Base-by-base conservation (phyloP, 2,888 invertebrate species). In the Brachyopa scutellaris region DNA sequence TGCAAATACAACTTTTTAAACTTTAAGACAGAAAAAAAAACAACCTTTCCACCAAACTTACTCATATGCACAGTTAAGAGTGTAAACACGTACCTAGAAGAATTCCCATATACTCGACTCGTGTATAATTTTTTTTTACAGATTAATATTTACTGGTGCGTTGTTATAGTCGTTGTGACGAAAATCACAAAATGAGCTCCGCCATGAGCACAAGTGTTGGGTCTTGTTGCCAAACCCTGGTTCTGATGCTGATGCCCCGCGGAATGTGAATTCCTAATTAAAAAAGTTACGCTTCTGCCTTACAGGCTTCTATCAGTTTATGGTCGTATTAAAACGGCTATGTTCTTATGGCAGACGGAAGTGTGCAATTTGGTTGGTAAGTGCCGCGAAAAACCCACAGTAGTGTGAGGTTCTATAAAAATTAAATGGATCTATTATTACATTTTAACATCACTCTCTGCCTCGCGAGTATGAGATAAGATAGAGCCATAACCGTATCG, bases 201-300 rank as follows among this genome's bases (percentile, higher is more conserved):
- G 23, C 59, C 11, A 67, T 67, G 53, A 45, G 23, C 13, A 67
- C 40, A 67, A 55, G 40, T 53, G 40, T 33, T 61, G 38, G 29
- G 31, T 15, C 61, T 51, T 38, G 40, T 13, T 40, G 29, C 29
- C 29, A 45, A 62, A 17, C 19, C 5, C 2, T 19, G 21, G 23
- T 51, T 49, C 49, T 49, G 26, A 26, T 26, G 6, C 36, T 19
- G 15, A 73, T 66, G 29, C 15, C 31, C 5, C 26, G 42, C 26
- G 59, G 15, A 51, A 42, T 42, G 74, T 53, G 59, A 8, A 42
- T 36, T 67, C 51, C 33, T 61, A 76, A 76, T 76, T 67, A 76
- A 67, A n/a, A 61, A 76, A 67, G 72, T 72, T 67, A 59, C 40
- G 42, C 53, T 51, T 42, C 38, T 67, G 70, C 51, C 61, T 49